Conservation (phyloP, 2,113 vertebrate species). For the Oxygymnocypris stewartii region DNA sequence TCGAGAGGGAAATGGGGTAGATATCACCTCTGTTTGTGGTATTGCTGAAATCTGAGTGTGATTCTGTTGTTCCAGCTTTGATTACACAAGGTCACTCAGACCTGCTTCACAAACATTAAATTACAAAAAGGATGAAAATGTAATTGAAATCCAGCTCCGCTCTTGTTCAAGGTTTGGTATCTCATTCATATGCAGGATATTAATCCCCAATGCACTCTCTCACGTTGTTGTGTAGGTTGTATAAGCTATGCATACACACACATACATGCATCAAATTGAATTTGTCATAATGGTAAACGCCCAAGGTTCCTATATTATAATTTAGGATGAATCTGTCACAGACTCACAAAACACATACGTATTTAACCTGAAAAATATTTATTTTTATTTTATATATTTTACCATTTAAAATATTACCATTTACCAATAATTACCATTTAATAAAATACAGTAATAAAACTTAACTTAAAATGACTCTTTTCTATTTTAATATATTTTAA, state of each 20-base stretch:
- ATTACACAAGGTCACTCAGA: conserved; percentile 22
- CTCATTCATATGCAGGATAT: conserved; percentile 26
- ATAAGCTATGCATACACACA: not conserved
- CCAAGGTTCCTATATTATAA: not conserved
- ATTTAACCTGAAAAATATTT: too few species aligned
- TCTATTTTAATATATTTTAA: too few species aligned
- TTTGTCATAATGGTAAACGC: not conserved
- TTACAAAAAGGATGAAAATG: conserved; percentile 13
- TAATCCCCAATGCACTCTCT: conserved; percentile 13
- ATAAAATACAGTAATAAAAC: too few species aligned
- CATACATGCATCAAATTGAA: not conserved
- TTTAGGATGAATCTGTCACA: not conserved
- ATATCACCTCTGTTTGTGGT: not conserved
- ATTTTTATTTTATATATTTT: too few species aligned
- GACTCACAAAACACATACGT: too few species aligned
- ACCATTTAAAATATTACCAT: too few species aligned
- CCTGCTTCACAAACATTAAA: not conserved
- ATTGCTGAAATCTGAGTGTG: not conserved
- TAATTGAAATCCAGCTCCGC: conserved; percentile 15
- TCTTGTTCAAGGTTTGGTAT: not conserved
- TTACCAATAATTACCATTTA: too few species aligned
- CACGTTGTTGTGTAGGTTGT: not conserved
- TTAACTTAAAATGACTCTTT: too few species aligned
- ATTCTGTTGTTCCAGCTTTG: conserved; percentile 23
- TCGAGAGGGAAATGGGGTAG: not conserved